Evolutionary conservation across 2,888 invertebrate genomes (phyloP), one percentile per base, ranked within the genome.

Genomic region (Latheticus oryzae): DNA sequence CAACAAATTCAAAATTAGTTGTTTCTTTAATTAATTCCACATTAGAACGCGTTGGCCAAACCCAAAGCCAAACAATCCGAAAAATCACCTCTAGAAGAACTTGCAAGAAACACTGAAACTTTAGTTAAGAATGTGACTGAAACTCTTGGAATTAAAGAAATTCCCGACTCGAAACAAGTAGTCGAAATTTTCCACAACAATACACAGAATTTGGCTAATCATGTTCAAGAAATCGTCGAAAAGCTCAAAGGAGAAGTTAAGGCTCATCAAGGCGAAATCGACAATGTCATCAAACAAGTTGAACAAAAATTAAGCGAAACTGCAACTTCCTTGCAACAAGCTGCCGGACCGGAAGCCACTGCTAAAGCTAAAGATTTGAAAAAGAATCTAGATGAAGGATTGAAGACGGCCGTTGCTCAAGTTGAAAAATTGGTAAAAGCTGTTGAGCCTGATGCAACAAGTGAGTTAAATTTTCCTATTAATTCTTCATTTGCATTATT

Each of bases 331-430:
- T 47, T 76, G 32, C 61, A 76, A 58, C 64, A 68, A 48, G 63
- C 71, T 42, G 65, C 73, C 28, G 75, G 75, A 52, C 74, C 75
- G 1, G 73, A 77, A 12, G 72, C 73, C 40, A 64, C 68, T 43
- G 66, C 70, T 48, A 73, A 75, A 56, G 75, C 73, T 35, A 64
- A 73, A 23, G 73, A 77, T 54, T 53, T 76, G 43, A 72, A 73
- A 55, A 56, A 56, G n/a, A 71, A 67, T 13, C 63, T 76, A 43
- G 73, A 76, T 47, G 69, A 72, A 16, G 70, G 70, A 17, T 43
- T 76, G 50, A 73, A 74, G 61, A 67, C 68, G 3, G 67, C 73
- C 24, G 67, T 72, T 11, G 62, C 64, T 8, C 69, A 79, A 65
- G 64, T 73, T 47, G 65, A 74, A 50, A 72, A 73, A 60, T 54